phyloP scores from a whole-genome alignment of 2,113 vertebrate species.

The Chunga burmeisteri region DNA sequence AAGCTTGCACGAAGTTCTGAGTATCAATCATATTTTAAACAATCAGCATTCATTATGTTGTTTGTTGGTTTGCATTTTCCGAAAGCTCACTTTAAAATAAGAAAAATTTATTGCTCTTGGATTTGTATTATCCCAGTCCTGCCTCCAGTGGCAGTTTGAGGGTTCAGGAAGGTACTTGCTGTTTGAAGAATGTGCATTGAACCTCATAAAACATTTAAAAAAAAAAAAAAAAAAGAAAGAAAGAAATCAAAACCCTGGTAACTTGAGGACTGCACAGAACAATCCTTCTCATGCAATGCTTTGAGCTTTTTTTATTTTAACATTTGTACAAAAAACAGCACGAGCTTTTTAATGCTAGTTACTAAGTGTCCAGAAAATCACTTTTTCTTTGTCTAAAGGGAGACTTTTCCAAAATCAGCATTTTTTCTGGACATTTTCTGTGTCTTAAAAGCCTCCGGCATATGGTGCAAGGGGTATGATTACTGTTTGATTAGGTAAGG shows the following conservation, averaged over 20 bases:
- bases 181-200: background rate
- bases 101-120: background rate
- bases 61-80: background rate
- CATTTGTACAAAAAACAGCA: background rate
- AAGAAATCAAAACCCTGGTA: background rate
- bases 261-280: background rate
- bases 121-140: background rate
- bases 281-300: background rate
- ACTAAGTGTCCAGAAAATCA: background rate
- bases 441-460: background rate
- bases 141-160: background rate
- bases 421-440: background rate
- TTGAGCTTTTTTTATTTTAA: background rate
- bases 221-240: background rate
- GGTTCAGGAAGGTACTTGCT: background rate
- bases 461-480: background rate
- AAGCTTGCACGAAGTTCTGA: background rate
- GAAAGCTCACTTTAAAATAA: background rate
- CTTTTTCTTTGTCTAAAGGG: background rate
- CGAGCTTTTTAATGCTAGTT: background rate
- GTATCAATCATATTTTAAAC: background rate
- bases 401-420: background rate
- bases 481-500: conserved; percentile 48
- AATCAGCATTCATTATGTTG: background rate
- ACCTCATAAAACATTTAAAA: background rate